Percentiles rank a stretch among this genome's conserved stretches.
Conservation (phyloP, 2,797 vertebrate species). For the Rhincodon typus region DNA sequence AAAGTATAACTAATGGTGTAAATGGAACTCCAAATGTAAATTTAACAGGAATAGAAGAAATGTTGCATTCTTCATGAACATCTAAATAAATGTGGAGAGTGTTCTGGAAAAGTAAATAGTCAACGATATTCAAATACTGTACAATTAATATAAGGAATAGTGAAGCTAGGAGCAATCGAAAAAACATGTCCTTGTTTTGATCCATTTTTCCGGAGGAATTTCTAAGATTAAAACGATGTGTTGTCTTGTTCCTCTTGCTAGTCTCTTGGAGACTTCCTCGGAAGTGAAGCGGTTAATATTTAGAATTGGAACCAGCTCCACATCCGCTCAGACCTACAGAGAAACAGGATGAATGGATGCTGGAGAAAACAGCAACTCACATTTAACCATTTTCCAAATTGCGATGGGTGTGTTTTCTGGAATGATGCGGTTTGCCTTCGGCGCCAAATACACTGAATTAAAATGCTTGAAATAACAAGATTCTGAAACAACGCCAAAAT, state of each 20-base stretch:
- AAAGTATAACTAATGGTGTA: neutral
- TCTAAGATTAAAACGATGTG: neutral
- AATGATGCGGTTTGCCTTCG: constrained; percentile 27
- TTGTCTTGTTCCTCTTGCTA: neutral
- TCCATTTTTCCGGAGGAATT: too few species aligned
- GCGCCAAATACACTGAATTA: constrained; percentile 30
- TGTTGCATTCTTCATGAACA: neutral
- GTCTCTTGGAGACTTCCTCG: neutral
- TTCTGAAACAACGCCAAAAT: constrained; percentile 1
- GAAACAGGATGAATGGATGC: neutral
- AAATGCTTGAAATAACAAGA: constrained; percentile 29
- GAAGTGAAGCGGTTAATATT: constrained; percentile 25
- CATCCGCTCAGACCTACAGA: neutral
- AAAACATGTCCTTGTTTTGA: neutral
- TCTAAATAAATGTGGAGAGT: neutral
- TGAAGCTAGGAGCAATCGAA: neutral
- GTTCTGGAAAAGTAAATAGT: neutral
- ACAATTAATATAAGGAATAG: neutral
- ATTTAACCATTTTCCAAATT: constrained; percentile 4
- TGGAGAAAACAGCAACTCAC: neutral
- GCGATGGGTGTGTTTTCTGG: constrained; percentile 14
- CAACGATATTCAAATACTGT: neutral
- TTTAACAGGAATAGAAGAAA: neutral
- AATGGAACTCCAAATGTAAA: neutral
- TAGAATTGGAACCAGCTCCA: neutral